Percentiles rank a stretch among this genome's conserved stretches.
Conservation (phyloP, 2,888 invertebrate species). For the Pandemis cinnamomeana region DNA sequence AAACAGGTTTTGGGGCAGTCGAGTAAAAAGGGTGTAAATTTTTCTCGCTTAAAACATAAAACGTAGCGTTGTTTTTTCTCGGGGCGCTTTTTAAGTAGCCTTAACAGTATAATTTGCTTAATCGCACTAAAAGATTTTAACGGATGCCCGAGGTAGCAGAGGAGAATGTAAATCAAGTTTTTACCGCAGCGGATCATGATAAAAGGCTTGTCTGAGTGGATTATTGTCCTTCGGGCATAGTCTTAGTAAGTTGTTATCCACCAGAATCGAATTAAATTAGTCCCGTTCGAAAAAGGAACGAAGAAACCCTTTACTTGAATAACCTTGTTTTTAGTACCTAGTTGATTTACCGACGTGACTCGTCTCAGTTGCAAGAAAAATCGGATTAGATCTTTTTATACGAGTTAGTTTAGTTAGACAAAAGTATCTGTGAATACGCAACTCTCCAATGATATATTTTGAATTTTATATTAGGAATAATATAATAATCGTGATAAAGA, state of each 20-base stretch:
- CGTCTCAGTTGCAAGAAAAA: no score
- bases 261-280: background rate
- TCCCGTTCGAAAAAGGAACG: background rate
- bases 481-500: no score
- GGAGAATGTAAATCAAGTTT: conserved; percentile 14
- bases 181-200: conserved; percentile 3
- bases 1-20: background rate
- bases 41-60: background rate
- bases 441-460: background rate
- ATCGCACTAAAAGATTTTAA: conserved; percentile 7
- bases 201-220: conserved; percentile 7
- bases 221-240: background rate
- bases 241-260: background rate
- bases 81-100: conserved; percentile 2
- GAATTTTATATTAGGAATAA: no score
- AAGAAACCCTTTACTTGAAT: background rate
- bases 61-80: background rate
- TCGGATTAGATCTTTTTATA: no score
- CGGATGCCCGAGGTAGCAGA: background rate
- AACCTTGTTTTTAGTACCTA: background rate
- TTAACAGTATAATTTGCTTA: conserved; percentile 8
- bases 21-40: background rate
- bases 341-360: background rate
- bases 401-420: no score
- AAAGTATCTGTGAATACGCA: background rate